Evolutionary conservation across 2,113 vertebrate genomes (phyloP).

Genomic region (Tursiops truncatus): DNA sequence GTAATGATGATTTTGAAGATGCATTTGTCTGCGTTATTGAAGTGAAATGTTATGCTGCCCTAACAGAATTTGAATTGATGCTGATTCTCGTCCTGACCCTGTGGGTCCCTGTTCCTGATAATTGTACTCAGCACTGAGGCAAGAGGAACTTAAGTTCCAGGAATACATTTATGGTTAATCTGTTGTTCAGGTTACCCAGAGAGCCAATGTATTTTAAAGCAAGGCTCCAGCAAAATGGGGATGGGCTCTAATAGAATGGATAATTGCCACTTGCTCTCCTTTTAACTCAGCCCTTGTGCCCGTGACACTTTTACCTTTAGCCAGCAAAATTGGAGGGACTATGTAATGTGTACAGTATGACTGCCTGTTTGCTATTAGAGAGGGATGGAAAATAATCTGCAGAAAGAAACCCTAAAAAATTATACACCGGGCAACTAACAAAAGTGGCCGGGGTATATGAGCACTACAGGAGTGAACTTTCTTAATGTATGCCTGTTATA

Average conservation of each 20-base stretch:
- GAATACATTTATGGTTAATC: conserved; percentile 60
- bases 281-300: neutral
- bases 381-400: neutral
- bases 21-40: conserved; percentile 36
- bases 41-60: conserved; percentile 14
- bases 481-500: neutral
- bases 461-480: neutral
- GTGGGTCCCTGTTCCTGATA: neutral
- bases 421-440: neutral
- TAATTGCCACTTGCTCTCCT: neutral
- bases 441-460: neutral
- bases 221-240: neutral
- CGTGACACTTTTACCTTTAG: neutral
- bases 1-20: neutral
- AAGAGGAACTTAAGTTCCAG: conserved; percentile 50
- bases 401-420: neutral
- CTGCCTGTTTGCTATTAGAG: neutral
- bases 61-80: conserved; percentile 49
- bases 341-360: neutral
- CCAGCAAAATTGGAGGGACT: neutral
- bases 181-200: conserved; percentile 29
- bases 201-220: neutral
- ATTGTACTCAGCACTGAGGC: neutral
- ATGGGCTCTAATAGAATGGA: neutral
- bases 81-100: neutral